Percentiles rank a stretch among this genome's conserved stretches.
These are phyloP conservation scores for Xiphophorus hellerii DNA, from an alignment of 2,113 vertebrate genomes.

Conservation along the genomic window DNA sequence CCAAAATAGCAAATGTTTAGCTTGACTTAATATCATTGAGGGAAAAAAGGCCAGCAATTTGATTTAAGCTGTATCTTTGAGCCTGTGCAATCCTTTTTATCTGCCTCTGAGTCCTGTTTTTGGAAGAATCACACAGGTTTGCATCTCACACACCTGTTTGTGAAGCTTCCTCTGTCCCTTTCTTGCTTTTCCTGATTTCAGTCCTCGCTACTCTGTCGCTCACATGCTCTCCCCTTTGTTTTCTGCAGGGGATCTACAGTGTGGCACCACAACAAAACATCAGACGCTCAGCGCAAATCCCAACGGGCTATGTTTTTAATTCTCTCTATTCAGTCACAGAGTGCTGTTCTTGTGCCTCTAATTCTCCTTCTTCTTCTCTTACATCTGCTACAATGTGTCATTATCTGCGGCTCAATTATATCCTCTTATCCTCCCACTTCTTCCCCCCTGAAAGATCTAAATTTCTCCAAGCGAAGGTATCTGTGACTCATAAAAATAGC, in stretches of 20 bases:
- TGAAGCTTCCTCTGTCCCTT: slow-evolving; percentile 4
- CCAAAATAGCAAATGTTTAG: not conserved
- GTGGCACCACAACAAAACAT: slow-evolving; percentile 41
- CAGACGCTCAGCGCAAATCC: slow-evolving; percentile 30
- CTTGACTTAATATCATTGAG: not conserved
- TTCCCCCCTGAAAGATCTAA: slow-evolving; percentile 43
- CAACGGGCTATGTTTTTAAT: slow-evolving; percentile 30
- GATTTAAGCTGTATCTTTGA: slow-evolving; percentile 10
- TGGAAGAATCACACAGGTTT: slow-evolving; percentile 45
- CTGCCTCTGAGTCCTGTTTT: slow-evolving; percentile 43
- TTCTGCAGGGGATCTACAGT: slow-evolving; percentile 34
- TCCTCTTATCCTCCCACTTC: slow-evolving; percentile 65
- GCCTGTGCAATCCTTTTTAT: slow-evolving; percentile 35
- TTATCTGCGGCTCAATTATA: slow-evolving; percentile 65
- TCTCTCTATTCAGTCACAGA: slow-evolving; percentile 46
- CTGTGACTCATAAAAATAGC: slow-evolving; percentile 57
- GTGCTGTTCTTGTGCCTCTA: slow-evolving; percentile 9
- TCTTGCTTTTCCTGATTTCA: slow-evolving; percentile 25
- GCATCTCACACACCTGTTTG: slow-evolving; percentile 40
- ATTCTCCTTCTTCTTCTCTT: slow-evolving; percentile 23
- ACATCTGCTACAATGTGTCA: slow-evolving; percentile 49
- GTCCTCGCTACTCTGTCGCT: not conserved
- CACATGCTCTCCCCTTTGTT: slow-evolving; percentile 21
- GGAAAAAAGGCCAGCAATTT: not conserved
- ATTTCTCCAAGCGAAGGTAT: slow-evolving; percentile 52